A percentile compares a stretch with the other conserved stretches of the same genome.
Conservation (phyloP, 2,113 vertebrate species). For the Agelaius tricolor region DNA sequence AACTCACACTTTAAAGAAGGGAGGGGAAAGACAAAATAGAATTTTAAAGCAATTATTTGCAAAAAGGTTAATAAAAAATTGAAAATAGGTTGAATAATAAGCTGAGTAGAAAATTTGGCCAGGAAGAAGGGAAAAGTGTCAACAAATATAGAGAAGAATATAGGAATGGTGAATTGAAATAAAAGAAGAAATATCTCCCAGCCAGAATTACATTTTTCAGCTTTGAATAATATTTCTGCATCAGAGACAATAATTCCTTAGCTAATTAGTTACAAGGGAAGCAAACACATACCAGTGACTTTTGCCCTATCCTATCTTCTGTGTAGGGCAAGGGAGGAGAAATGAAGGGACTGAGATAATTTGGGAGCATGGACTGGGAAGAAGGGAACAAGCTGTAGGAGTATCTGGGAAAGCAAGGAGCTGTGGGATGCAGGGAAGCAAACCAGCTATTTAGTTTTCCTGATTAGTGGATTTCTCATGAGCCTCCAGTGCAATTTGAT, state of each 20-base stretch:
- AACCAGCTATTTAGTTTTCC: background rate
- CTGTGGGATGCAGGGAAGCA: background rate
- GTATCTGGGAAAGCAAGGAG: background rate
- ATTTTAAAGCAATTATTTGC: background rate
- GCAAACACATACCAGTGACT: background rate
- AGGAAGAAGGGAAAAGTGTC: background rate
- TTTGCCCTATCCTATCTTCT: background rate
- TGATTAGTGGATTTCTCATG: background rate
- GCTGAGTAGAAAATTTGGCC: background rate
- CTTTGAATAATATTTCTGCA: background rate
- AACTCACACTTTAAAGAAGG: background rate
- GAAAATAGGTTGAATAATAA: background rate
- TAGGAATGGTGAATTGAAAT: background rate
- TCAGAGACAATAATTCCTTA: background rate
- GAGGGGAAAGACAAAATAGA: fast-evolving
- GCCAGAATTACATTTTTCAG: background rate
- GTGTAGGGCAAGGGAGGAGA: background rate
- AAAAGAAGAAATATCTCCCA: background rate
- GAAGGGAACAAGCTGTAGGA: background rate
- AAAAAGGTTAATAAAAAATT: background rate
- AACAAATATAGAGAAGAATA: background rate
- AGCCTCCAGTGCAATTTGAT: background rate
- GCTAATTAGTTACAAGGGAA: background rate
- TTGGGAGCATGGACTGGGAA: background rate
- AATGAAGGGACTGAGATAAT: background rate